A percentile compares a stretch with the other conserved stretches of the same genome.
Evolutionary conservation across 2,113 vertebrate species (phyloP).

Genomic region (Tupaia tana): DNA sequence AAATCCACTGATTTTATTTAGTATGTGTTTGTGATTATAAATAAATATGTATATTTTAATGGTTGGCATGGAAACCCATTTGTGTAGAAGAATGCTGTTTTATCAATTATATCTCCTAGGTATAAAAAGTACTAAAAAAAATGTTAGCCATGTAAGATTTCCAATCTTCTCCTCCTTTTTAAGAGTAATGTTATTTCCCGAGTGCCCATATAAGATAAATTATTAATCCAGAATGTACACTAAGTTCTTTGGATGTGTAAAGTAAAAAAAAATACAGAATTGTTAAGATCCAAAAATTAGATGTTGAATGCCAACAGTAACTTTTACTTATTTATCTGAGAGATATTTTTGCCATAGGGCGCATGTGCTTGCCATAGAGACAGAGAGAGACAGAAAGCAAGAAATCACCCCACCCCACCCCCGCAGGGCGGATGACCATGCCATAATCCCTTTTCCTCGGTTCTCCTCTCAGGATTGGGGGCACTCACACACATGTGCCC

Average conservation of each 20-base stretch:
- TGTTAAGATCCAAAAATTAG: background rate
- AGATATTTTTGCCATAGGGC: too few species aligned
- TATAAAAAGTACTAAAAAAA: constrained; percentile 57
- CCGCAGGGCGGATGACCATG: too few species aligned
- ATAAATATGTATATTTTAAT: constrained; percentile 73
- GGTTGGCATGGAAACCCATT: constrained; percentile 65
- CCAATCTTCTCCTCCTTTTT: background rate
- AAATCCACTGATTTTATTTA: constrained; percentile 64
- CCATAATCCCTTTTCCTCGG: too few species aligned
- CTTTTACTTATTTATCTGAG: too few species aligned
- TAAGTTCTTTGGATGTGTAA: constrained; percentile 57
- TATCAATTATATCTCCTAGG: constrained; percentile 62
- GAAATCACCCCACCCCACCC: too few species aligned
- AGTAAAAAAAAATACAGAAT: background rate
- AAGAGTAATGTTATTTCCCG: constrained; percentile 1
- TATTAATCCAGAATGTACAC: constrained; percentile 32
- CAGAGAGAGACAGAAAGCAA: too few species aligned
- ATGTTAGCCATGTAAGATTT: constrained; percentile 51
- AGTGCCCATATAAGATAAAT: background rate
- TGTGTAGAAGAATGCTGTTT: constrained; percentile 56
- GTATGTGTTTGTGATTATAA: constrained; percentile 65
- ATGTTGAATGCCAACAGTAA: background rate
- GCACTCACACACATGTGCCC: too few species aligned
- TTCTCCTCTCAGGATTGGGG: too few species aligned
- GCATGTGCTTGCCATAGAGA: too few species aligned